Percentiles rank a stretch among this genome's conserved stretches.
Evolutionary conservation across 2,113 vertebrate species (phyloP).

Genomic region (Otolemur garnettii): DNA sequence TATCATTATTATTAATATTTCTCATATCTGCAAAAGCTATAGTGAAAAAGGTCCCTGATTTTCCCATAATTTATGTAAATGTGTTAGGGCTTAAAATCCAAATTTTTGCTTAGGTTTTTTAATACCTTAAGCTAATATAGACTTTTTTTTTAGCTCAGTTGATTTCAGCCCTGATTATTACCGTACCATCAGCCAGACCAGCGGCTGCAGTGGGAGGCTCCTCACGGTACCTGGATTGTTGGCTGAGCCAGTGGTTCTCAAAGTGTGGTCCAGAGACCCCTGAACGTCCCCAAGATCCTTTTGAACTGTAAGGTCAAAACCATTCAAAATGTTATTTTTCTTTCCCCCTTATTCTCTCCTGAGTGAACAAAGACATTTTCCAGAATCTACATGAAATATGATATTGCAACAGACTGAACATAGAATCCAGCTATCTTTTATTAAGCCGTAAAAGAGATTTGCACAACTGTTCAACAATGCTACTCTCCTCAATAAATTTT

Average conservation of each 20-base stretch:
- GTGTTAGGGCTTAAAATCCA: slow-evolving; percentile 19
- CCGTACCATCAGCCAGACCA: not conserved
- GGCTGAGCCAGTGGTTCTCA: not conserved
- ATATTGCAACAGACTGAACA: not conserved
- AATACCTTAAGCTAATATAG: not conserved
- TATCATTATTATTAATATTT: not conserved
- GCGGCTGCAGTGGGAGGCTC: not conserved
- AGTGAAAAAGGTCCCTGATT: not conserved
- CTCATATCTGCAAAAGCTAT: not conserved
- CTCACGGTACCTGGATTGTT: not conserved
- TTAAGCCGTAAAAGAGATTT: slow-evolving; percentile 5
- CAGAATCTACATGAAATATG: not conserved
- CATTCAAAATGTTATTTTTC: not conserved
- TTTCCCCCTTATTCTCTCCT: not conserved
- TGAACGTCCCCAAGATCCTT: not conserved
- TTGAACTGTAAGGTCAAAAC: not conserved
- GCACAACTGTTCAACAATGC: not conserved
- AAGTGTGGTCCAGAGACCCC: not conserved
- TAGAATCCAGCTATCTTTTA: not conserved
- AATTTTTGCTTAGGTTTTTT: not conserved
- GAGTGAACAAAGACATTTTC: not conserved
- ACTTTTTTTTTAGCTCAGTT: not conserved
- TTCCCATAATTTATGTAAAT: not conserved
- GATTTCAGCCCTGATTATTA: not conserved
- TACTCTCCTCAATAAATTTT: not conserved